Evolutionary conservation across 2,797 vertebrate genomes (phyloP).

Genomic region (Myoxocephalus aenaeus): DNA sequence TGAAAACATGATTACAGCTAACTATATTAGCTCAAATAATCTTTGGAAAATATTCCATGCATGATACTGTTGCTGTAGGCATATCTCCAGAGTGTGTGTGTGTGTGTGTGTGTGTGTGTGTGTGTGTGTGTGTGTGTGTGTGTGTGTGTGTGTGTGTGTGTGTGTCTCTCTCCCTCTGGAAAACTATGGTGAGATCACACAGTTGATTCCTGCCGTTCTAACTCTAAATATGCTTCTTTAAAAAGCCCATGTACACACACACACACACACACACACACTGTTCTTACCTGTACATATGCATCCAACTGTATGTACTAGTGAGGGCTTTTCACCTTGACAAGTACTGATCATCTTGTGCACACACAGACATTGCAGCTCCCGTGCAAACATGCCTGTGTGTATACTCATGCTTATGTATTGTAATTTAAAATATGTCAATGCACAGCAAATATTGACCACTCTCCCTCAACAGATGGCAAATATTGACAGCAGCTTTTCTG

Average conservation of each 20-base stretch:
- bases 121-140: conserved; percentile 15
- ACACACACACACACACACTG: background rate
- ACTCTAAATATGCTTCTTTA: conserved; percentile 8
- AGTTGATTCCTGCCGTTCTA: background rate
- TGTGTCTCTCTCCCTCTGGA: conserved; percentile 16
- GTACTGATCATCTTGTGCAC: conserved; percentile 14
- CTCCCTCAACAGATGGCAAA: conserved; percentile 34
- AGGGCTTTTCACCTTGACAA: background rate
- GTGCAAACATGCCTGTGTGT: conserved; percentile 30
- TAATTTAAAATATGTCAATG: conserved; percentile 38
- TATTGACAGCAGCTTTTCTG: conserved; percentile 26
- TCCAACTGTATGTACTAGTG: background rate
- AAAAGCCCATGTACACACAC: background rate
- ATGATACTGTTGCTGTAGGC: conserved; percentile 25
- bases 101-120: conserved; percentile 25
- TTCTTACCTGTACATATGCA: background rate
- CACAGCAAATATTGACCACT: conserved; percentile 48
- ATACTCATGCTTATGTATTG: conserved; percentile 29
- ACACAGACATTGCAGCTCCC: background rate
- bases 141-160: conserved; percentile 28
- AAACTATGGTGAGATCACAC: conserved; percentile 32
- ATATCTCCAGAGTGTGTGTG: conserved; percentile 52
- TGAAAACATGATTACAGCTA: background rate
- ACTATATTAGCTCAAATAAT: conserved; percentile 3
- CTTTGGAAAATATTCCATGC: conserved; percentile 21